Evolutionary conservation across 92 coral and sea anemone species (phyloP), one percentile per base, ranked within the genome.

Genomic region (Meandrina meandrites): DNA sequence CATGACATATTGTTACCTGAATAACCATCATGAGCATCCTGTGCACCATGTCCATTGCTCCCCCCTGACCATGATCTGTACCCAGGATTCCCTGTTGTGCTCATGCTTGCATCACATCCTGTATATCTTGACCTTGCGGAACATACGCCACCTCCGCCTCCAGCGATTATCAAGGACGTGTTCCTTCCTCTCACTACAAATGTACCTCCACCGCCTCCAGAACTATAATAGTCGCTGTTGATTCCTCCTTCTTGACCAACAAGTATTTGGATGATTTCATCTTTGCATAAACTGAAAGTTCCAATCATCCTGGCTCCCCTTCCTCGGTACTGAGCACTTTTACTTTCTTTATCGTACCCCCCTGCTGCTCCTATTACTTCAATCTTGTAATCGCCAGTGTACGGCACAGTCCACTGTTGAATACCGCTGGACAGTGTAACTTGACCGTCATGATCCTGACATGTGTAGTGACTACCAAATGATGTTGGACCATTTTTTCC

Each of bases 171-270:
- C 71, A 66, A 66, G 10, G 71, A 3, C 71, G 71, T 66, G 5
- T 5, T 66, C 34, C 34, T 66, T 66, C 71, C 35, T 66, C 71
- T 66, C 71, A 66, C 71, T 28, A 66, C 71, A 66, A 66, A 66
- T 66, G 71, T 27, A 22, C 35, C 71, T 11, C 71, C 71, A 66
- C 71, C 71, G 34, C 71, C 71, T 14, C 71, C 71, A 27, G 71
- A 66, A 28, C 34, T n/a, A 1, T 13, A 66, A 2, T 5, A 1
- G 3, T 0, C 31, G 13, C 58, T 37, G 76, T 86, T 90, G 30
- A 54, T 78, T 15, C 81, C 86, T 22, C 94, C 94, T 83, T 89
- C 92, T 79, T 92, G 94, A 34, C 94, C 94, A 69, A 92, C 92
- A 83, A 92, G 88, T n/a, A 92, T 92, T 85, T 84, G 71, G 18